Conservation (phyloP, 2,113 vertebrate species). For the Corvus moneduloides region DNA sequence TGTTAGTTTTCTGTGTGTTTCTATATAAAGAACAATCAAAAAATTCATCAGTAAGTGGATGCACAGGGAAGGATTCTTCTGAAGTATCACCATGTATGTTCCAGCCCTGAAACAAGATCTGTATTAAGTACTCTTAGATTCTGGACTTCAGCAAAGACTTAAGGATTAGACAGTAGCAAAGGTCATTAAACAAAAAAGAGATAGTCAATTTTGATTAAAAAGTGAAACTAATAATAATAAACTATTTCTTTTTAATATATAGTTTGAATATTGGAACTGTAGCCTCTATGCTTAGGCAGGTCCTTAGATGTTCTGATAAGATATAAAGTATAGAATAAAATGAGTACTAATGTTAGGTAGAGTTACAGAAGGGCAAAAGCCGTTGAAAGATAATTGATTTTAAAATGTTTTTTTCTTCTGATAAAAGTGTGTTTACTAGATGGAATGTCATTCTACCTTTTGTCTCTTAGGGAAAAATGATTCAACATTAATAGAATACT, state of each 20-base stretch:
- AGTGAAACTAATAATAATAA: neutral
- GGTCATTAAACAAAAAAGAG: neutral
- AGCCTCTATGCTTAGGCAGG: neutral
- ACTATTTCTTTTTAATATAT: neutral
- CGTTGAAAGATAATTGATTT: neutral
- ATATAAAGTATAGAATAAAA: neutral
- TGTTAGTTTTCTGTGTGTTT: neutral
- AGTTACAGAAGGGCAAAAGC: neutral
- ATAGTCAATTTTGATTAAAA: neutral
- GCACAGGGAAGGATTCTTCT: neutral
- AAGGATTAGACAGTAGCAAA: neutral
- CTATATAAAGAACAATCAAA: neutral
- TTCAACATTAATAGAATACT: neutral
- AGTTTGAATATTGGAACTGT: neutral
- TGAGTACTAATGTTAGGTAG: neutral
- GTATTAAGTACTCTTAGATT: neutral
- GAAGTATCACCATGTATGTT: neutral
- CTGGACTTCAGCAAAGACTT: neutral
- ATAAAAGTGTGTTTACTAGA: neutral
- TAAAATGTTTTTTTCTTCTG: neutral
- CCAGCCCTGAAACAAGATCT: neutral
- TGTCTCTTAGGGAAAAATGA: neutral
- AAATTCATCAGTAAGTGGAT: neutral
- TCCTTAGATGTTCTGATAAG: neutral
- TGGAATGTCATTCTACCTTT: neutral